A percentile compares a stretch with the other conserved stretches of the same genome.
Evolutionary conservation across 2,113 vertebrate genomes (phyloP).

Genomic region (Nettapus auritus): DNA sequence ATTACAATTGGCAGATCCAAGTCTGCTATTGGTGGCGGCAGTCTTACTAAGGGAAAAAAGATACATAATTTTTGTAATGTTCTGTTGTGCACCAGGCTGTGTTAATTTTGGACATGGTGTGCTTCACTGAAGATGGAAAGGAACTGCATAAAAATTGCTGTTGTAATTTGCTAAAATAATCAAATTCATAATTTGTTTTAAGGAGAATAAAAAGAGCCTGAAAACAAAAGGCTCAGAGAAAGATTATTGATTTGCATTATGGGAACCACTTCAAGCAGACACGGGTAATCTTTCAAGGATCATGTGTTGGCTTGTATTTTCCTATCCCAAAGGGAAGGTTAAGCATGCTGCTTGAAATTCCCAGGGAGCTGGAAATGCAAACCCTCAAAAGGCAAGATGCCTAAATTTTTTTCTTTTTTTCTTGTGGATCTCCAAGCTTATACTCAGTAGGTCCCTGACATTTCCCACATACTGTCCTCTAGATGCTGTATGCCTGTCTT

Average conservation of each 20-base stretch:
- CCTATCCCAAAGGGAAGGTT: neutral
- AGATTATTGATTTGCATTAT: neutral
- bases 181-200: neutral
- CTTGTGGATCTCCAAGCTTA: neutral
- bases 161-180: slow-evolving; percentile 34
- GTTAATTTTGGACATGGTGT: slow-evolving; percentile 10
- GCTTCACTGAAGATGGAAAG: slow-evolving; percentile 16
- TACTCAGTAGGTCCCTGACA: neutral
- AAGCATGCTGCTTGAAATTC: neutral
- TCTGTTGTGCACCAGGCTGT: neutral
- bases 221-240: neutral
- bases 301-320: neutral
- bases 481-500: neutral
- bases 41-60: neutral
- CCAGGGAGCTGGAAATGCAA: neutral
- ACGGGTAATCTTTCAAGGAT: neutral
- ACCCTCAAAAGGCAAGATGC: neutral
- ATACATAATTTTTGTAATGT: slow-evolving; percentile 20
- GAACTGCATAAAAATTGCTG: neutral
- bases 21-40: slow-evolving; percentile 13
- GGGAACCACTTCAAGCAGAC: neutral
- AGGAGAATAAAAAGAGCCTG: neutral
- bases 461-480: neutral
- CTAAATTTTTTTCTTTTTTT: neutral
- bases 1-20: slow-evolving; percentile 51